Percentiles rank a stretch among this genome's conserved stretches.
Evolutionary conservation across 2,888 invertebrate genomes (phyloP).

Genomic region (Hypomecis punctinalis): DNA sequence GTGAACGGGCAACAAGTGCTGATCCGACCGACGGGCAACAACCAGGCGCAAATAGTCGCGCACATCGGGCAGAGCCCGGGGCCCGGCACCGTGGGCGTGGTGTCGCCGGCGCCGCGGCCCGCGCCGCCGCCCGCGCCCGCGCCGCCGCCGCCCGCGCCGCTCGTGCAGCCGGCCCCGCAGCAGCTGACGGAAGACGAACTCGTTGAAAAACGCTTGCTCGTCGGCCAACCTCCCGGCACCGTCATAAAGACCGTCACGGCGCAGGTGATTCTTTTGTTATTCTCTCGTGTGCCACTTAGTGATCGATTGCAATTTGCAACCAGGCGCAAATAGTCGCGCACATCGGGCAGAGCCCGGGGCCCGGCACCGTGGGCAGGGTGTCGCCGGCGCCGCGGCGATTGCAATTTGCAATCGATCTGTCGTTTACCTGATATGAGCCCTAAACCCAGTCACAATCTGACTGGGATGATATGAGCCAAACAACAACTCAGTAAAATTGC

Average conservation of each 20-base stretch:
- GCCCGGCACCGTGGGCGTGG: conserved; percentile 53
- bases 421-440: too few relatives aligned
- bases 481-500: too few relatives aligned
- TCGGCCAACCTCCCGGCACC: conserved; percentile 93
- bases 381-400: conserved; percentile 49
- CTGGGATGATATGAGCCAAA: too few relatives aligned
- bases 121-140: conserved; percentile 49
- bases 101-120: conserved; percentile 50
- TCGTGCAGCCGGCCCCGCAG: conserved; percentile 32
- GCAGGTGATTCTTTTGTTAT: conserved; percentile 74
- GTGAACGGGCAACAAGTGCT: conserved; percentile 94
- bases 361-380: conserved; percentile 50
- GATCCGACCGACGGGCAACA: conserved; percentile 91
- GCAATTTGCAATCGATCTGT: too few relatives aligned
- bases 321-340: conserved; percentile 92
- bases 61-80: conserved; percentile 86
- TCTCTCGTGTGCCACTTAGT: background rate
- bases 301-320: conserved; percentile 68
- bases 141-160: conserved; percentile 44
- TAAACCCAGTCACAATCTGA: too few relatives aligned
- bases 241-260: conserved; percentile 95
- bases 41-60: conserved; percentile 91
- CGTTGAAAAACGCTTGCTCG: conserved; percentile 89
- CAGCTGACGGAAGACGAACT: conserved; percentile 75
- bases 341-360: conserved; percentile 84